These are phyloP conservation scores for Cirrhinus molitorella DNA, from an alignment of 2,797 vertebrate species.

Conservation along the genomic window DNA sequence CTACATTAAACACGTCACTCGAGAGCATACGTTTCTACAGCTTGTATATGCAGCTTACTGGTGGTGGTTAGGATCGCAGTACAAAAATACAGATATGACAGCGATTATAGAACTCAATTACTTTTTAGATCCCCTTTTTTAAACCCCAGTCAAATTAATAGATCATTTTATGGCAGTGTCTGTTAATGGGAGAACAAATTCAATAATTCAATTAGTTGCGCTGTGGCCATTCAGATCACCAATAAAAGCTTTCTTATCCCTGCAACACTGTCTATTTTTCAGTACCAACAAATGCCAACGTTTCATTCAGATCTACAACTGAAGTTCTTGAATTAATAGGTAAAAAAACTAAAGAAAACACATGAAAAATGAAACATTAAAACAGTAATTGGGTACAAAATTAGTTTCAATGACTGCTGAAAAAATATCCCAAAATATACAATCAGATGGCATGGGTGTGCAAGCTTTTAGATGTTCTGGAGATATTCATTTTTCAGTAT, in stretches of 20 bases:
- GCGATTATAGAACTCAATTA: constrained; percentile 57
- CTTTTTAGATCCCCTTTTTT: constrained; percentile 37
- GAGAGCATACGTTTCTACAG: constrained; percentile 72
- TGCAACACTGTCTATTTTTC: constrained; percentile 63
- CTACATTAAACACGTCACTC: constrained; percentile 78
- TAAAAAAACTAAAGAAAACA: constrained; percentile 40
- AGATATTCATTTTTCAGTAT: constrained; percentile 22
- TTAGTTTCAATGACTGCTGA: constrained; percentile 49
- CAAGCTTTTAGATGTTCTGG: constrained; percentile 21
- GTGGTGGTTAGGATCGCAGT: constrained; percentile 68
- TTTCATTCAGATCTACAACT: constrained; percentile 66
- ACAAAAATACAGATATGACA: constrained; percentile 71
- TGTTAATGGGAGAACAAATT: constrained; percentile 54
- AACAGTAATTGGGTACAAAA: constrained; percentile 55
- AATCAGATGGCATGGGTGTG: constrained; percentile 46
- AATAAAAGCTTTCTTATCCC: constrained; percentile 48
- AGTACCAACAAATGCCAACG: constrained; percentile 64
- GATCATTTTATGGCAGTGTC: constrained; percentile 61
- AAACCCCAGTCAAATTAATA: constrained; percentile 23
- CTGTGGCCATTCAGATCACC: constrained; percentile 49
- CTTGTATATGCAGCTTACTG: constrained; percentile 70
- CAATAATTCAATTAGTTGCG: constrained; percentile 53
- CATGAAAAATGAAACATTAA: constrained; percentile 38
- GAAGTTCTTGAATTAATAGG: constrained; percentile 57
- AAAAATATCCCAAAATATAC: constrained; percentile 52